Evolutionary conservation across 2,888 invertebrate genomes (phyloP).

Genomic region (Papilio demoleus): DNA sequence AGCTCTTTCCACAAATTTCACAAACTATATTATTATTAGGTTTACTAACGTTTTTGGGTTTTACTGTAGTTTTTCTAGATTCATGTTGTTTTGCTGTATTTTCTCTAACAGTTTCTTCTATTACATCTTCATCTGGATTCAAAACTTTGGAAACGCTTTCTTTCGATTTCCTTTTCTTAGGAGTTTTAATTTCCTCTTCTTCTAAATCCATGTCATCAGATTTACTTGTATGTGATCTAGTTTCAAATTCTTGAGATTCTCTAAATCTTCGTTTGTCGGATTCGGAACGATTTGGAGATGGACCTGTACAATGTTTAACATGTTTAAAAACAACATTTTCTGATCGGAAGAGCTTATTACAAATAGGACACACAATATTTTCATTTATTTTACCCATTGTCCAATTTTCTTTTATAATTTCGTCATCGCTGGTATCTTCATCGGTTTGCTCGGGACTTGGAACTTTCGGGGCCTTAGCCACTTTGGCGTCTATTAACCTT

Average conservation of each 20-base stretch:
- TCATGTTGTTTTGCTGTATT: conserved; percentile 53
- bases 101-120: conserved; percentile 67
- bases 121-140: conserved; percentile 63
- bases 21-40: conserved; percentile 61
- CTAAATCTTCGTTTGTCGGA: conserved; percentile 68
- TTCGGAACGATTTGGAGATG: conserved; percentile 75
- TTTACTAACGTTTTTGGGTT: conserved; percentile 52
- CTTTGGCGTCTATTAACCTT: conserved; percentile 63
- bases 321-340: conserved; percentile 81
- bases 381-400: conserved; percentile 82
- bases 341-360: conserved; percentile 76
- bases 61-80: conserved; percentile 50
- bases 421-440: conserved; percentile 59
- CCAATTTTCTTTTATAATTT: conserved; percentile 74
- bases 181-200: conserved; percentile 55
- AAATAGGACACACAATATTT: conserved; percentile 79
- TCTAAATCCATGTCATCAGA: conserved; percentile 61
- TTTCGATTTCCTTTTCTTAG: conserved; percentile 62
- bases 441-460: conserved; percentile 54
- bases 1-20: conserved; percentile 77
- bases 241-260: conserved; percentile 65
- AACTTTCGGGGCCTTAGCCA: conserved; percentile 46
- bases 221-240: conserved; percentile 58
- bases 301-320: conserved; percentile 79
- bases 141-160: conserved; percentile 54